phyloP scores from a whole-genome alignment of 2,888 invertebrate genomes.

The Lydus trimaculatus region DNA sequence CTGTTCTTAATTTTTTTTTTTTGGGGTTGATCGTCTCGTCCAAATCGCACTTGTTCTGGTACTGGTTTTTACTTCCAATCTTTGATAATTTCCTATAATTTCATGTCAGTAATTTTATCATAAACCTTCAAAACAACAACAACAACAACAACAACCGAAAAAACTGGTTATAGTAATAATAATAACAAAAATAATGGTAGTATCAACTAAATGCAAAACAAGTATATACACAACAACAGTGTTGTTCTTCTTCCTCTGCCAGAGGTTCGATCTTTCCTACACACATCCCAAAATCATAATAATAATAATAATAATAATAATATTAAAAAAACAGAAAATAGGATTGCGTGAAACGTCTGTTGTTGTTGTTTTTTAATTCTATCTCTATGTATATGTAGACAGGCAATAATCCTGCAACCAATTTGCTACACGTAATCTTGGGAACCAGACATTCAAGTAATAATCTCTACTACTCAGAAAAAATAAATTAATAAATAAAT shows the following conservation, averaged over 20 bases:
- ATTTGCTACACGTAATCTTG: conserved; percentile 4
- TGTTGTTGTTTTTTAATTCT: not conserved
- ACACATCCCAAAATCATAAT: not conserved
- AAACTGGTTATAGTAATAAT: not conserved
- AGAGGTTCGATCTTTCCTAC: not conserved
- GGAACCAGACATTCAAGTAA: not conserved
- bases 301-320: not conserved
- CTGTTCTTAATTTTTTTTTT: not conserved
- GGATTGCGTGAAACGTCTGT: not conserved
- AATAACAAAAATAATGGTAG: not conserved
- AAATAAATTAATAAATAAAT: not conserved
- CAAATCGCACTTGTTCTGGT: not conserved
- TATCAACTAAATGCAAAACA: too few relatives aligned
- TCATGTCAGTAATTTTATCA: conserved; percentile 1
- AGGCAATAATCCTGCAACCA: not conserved
- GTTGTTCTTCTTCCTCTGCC: not conserved
- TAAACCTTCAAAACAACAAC: not conserved
- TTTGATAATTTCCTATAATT: conserved; percentile 2
- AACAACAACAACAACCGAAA: too few relatives aligned
- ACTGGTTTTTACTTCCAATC: not conserved
- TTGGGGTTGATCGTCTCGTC: not conserved
- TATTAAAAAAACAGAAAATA: not conserved
- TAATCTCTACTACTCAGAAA: not conserved
- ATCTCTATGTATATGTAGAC: not conserved
- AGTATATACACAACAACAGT: not conserved